Evolutionary conservation across 1,140 invertebrate genomes (phyloP), one percentile per base, ranked within the genome.

Genomic region (Medauroidea extradentata): DNA sequence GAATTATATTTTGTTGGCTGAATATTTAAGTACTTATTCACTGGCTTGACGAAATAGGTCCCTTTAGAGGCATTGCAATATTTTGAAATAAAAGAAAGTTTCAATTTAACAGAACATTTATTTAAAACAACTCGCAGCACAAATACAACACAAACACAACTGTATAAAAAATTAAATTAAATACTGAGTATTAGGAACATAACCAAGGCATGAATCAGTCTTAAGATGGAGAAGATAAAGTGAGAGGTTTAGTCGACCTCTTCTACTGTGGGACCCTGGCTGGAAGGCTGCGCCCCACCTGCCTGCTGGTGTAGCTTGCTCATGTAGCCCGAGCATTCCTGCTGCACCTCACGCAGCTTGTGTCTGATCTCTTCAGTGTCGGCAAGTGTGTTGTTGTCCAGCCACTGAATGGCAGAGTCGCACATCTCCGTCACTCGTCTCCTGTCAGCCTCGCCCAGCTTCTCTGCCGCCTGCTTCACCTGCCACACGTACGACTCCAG

Each of bases 401-500:
- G 60, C 82, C 82, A 83, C 27, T 29, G 52, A 4, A 53, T 16
- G 2, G 52, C 29, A 2, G 8, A 11, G 8, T 53, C 24, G 27
- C 21, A 25, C 29, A 25, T 23, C 38, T 14, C 16, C 29, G 9
- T 16, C 14, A 29, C 52, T 23, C 14, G n/a, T 4, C 18, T 19
- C 14, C 13, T 38, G 21, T 53, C 52, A 4, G 21, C 21, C 29
- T 43, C 52, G 21, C 21, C 18, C 27, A 53, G 29, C n/a, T 4
- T 16, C 39, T 24, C 72, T 72, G 27, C 80, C 76, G 11, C 78
- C 75, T 1, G 79, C 67, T 88, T 87, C 70, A 90, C 83, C 61
- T 83, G 83, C 73, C 86, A 89, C 38, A 83, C 79, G 62, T 92
- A 91, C 39, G 80, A 81, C 67, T 92, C 88, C 13, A 91, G 72